Evolutionary conservation across 2,113 vertebrate species (phyloP), one percentile per base, ranked within the genome.

Genomic region (Parotia lawesii): DNA sequence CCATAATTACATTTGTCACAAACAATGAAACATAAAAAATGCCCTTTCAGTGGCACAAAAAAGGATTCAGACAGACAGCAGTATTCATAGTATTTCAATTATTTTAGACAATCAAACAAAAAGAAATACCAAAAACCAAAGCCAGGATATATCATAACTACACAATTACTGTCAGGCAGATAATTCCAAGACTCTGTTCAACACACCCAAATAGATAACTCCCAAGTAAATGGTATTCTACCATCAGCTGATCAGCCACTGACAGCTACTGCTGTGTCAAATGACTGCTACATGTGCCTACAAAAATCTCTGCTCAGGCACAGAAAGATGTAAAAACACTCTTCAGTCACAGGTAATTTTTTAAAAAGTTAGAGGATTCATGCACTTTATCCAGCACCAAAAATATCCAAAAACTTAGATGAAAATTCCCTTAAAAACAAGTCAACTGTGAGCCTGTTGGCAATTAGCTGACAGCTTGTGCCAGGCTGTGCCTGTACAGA

Each of bases 1-100:
- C 67, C 29, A 53, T 38, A 83, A 92, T 74, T 90, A 62, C 9
- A 84, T 51, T 90, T 92, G 51, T 95, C 75, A 89, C 47, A 65
- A 83, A 91, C 67, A 86, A 73, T 56, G 31, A 75, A 89, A 85
- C 18, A n/a, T 29, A 62, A 56, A 82, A 69, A 25, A 42, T 31
- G 42, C 18, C 45, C 45, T 74, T 87, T 67, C n/a, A 79, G 85
- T 33, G 35, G 50, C 62, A 82, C 42, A 87, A 89, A 69, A 5
- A 64, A 3, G 27, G 64, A 84, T 87, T 67, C 25, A 62, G 50
- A 83, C 75, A 93, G 47, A 85, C 29, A 11, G 64, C 22, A 88
- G 15, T 19, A 89, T 77, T 85, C 33, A 42, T 4, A 75, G 20
- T 44, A 85, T 73, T 85, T 67, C 75, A 86, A 13, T 69, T 90